Base-by-base conservation (phyloP, 2,888 invertebrate species). In the Nowickia ferox region DNA sequence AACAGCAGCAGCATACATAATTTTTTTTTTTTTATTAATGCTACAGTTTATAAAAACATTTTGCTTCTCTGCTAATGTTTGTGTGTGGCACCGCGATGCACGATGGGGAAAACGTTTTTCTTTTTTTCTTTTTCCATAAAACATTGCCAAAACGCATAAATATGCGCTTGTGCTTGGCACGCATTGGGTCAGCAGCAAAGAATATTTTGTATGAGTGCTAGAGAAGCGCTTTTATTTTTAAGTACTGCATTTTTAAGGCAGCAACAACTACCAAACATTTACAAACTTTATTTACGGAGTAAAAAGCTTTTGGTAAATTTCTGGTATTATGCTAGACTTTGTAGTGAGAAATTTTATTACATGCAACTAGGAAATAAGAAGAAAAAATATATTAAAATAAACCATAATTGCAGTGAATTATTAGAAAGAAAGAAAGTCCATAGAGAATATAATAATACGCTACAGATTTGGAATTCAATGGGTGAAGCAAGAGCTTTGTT, bases 151-250 rank as follows among this genome's bases (percentile, higher is more conserved):
- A 78, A 80, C 40, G 57, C 80, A 66, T 74, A 74, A 74, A 80
- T 42, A 66, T 66, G 22, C 17, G 15, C 69, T 68, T 63, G 82
- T 76, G 69, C 22, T 30, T 82, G 82, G 76, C 76, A 80, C 65
- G 65, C 65, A 66, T 68, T 66, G 51, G 57, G 59, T 51, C 69
- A 55, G 63, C 57, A 9, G 40, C 59, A 74, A 19, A 30, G 9
- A 55, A 51, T 13, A 1, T 9, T 6, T 13, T 75, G 13, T 53
- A 17, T 17, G 15, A 53, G 46, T 40, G 30, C 38, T 68, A 48
- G 15, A 57, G 30, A 48, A 66, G 44, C 40, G 46, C 65, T 17
- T 30, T 76, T 57, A 53, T 44, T 72, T 61, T 46, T 19, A 44
- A 11, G 46, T 57, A 65, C 61, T 44, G 44, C 65, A 46, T 59